phyloP scores from a whole-genome alignment of 2,888 invertebrate genomes.

The Ashinkailepas kermadecensis region DNA sequence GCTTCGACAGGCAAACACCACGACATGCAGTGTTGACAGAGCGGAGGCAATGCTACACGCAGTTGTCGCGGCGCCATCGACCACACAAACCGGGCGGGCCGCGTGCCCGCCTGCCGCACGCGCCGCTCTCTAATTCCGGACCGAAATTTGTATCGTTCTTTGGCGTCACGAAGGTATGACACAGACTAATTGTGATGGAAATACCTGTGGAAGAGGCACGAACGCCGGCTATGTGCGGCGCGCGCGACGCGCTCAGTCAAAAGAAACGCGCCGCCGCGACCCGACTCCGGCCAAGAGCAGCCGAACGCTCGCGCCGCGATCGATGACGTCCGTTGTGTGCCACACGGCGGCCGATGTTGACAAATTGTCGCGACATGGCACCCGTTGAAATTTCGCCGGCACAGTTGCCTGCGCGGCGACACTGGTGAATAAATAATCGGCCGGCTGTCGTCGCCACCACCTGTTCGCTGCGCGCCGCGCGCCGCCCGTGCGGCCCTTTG shows the following conservation, averaged over 20 bases:
- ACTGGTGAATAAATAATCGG: background rate
- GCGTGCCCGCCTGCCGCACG: background rate
- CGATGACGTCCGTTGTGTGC: too few species aligned
- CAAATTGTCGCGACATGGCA: background rate
- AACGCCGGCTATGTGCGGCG: background rate
- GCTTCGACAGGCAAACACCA: too few species aligned
- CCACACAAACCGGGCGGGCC: background rate
- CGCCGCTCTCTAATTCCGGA: background rate
- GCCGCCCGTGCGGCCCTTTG: background rate
- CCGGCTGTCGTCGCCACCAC: background rate
- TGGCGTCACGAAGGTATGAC: background rate
- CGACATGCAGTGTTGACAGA: background rate
- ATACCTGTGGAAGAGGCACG: background rate
- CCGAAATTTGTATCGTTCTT: background rate
- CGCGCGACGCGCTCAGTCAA: too few species aligned
- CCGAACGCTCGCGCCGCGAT: too few species aligned
- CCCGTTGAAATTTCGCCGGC: background rate
- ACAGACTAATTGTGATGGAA: background rate
- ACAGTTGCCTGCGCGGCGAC: background rate
- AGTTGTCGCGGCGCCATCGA: background rate
- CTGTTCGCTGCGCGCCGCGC: background rate
- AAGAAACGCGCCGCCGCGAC: too few species aligned
- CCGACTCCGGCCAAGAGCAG: too few species aligned
- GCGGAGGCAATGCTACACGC: background rate
- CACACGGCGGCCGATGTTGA: background rate